These are phyloP conservation scores for Schizopygopsis pylzovi DNA, from an alignment of 2,797 vertebrate genomes.

Conservation along the genomic window DNA sequence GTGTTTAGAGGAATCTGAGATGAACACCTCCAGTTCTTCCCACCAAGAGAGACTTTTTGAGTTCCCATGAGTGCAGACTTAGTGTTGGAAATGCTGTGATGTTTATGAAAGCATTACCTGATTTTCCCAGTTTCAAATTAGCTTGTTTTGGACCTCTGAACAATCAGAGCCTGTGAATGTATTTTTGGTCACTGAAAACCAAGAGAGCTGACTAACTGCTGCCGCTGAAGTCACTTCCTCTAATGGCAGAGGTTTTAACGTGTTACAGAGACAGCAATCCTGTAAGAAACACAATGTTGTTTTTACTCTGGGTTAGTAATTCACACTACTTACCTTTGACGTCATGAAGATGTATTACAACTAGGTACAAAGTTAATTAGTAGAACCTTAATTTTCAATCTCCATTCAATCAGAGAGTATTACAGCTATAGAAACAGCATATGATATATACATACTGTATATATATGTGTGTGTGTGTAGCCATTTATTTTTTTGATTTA, in stretches of 20 bases:
- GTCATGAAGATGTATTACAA: background rate
- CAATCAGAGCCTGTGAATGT: constrained; percentile 66
- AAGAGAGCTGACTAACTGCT: constrained; percentile 65
- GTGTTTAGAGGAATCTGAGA: constrained; percentile 49
- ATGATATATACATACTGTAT: no score
- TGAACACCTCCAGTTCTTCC: constrained; percentile 58
- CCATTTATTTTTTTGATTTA: no score
- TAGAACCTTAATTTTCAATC: background rate
- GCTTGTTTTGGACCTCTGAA: constrained; percentile 67
- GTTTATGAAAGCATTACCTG: constrained; percentile 60
- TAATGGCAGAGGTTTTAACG: constrained; percentile 36
- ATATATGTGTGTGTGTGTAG: no score
- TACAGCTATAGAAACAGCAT: no score
- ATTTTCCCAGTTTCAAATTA: constrained; percentile 52
- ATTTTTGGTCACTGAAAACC: constrained; percentile 54
- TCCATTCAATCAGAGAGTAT: no score
- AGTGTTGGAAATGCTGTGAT: constrained; percentile 29
- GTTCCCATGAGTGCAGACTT: constrained; percentile 24
- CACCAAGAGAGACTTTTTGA: constrained; percentile 54
- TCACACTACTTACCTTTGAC: background rate
- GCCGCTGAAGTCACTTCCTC: constrained; percentile 69
- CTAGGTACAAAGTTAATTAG: background rate
- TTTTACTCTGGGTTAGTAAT: background rate
- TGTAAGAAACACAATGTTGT: background rate
- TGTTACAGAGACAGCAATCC: constrained; percentile 28